Evolutionary conservation across 2,113 vertebrate genomes (phyloP).

Genomic region (Baryphthengus martii): DNA sequence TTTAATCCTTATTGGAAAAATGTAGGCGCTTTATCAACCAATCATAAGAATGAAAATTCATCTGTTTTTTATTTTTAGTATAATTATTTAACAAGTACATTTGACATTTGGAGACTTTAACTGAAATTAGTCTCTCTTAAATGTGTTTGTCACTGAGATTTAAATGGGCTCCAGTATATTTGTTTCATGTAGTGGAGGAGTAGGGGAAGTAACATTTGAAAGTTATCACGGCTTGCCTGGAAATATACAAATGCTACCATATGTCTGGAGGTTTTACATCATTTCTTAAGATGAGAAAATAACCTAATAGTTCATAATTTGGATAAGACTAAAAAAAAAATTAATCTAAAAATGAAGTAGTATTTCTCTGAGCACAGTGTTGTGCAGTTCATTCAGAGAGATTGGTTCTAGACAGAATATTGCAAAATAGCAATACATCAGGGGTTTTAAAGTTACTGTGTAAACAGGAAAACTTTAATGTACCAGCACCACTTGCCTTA

Average conservation of each 20-base stretch:
- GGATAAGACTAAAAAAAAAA: not conserved
- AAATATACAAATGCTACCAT: slow-evolving; percentile 48
- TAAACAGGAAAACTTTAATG: not conserved
- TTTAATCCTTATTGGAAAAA: not conserved
- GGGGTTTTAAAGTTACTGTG: not conserved
- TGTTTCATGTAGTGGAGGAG: slow-evolving; percentile 38
- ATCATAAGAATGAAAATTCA: not conserved
- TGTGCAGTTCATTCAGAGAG: not conserved
- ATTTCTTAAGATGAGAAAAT: slow-evolving; percentile 42
- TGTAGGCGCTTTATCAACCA: not conserved
- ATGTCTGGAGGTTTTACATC: slow-evolving; percentile 17
- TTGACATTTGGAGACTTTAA: slow-evolving; percentile 47
- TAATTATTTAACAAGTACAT: not conserved
- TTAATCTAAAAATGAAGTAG: not conserved
- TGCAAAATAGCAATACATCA: not conserved
- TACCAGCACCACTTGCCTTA: not conserved
- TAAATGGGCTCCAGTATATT: slow-evolving; percentile 17
- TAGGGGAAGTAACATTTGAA: slow-evolving; percentile 46
- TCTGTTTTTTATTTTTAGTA: not conserved
- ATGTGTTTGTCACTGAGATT: slow-evolving; percentile 25
- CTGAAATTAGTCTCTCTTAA: slow-evolving; percentile 19
- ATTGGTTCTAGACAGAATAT: not conserved
- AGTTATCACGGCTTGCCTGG: slow-evolving; percentile 33
- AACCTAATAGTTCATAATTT: not conserved
- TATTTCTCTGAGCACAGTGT: not conserved